Percentiles rank a stretch among this genome's conserved stretches.
phyloP scores from a whole-genome alignment of 2,888 invertebrate species.

The Apodemia zela region DNA sequence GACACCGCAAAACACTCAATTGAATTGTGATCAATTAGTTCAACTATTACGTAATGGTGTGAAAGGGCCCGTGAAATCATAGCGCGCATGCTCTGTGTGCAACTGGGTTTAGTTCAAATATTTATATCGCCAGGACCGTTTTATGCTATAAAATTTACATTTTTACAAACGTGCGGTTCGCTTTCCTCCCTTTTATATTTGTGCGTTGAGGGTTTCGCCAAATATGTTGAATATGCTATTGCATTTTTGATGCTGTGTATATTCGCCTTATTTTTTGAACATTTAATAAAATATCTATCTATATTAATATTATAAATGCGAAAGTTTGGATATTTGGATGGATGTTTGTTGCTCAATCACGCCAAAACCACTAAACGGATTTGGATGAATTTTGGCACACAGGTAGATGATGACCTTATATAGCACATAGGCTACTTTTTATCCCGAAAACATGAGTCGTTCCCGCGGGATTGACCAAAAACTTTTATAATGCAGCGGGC shows the following conservation, averaged over 20 bases:
- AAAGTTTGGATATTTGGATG: no score
- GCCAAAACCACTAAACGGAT: no score
- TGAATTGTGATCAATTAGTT: not conserved
- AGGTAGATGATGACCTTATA: no score
- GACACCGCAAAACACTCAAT: not conserved
- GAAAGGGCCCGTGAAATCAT: slow-evolving; percentile 33
- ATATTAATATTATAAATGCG: no score
- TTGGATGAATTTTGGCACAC: no score
- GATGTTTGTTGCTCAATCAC: no score
- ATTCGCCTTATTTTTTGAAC: not conserved
- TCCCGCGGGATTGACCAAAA: no score
- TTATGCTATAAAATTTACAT: slow-evolving; percentile 72
- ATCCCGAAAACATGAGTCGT: no score
- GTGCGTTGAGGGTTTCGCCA: slow-evolving; percentile 32
- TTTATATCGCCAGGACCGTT: slow-evolving; percentile 54
- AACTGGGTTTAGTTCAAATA: slow-evolving; percentile 62
- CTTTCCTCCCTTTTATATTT: slow-evolving; percentile 31
- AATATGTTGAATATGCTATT: slow-evolving; percentile 28
- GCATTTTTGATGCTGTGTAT: slow-evolving; percentile 25
- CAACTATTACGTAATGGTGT: slow-evolving; percentile 40
- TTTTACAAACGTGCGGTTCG: slow-evolving; percentile 56
- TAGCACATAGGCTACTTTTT: no score
- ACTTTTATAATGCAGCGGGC: no score
- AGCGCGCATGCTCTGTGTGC: slow-evolving; percentile 56
- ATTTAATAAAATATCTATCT: no score